Evolutionary conservation across 1,140 invertebrate species (phyloP).

Genomic region (Chrysopa pallens): DNA sequence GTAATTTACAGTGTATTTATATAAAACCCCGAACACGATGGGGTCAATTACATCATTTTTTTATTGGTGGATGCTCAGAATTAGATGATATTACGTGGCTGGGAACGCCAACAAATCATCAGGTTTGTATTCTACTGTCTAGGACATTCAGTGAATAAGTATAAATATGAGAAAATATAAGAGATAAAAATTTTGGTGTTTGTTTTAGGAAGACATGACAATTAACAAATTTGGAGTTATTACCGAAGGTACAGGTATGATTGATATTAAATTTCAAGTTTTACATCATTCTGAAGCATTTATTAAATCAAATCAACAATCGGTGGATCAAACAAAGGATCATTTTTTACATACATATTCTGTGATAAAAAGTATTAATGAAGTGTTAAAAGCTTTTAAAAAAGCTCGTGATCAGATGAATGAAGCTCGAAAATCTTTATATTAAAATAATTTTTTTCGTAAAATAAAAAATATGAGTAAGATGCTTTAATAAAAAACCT

Average conservation of each 20-base stretch:
- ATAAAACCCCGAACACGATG: constrained; percentile 16
- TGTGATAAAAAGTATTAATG: constrained; percentile 9
- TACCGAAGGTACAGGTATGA: constrained; percentile 4
- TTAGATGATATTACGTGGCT: constrained; percentile 1
- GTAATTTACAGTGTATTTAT: constrained; percentile 15
- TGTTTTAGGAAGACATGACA: constrained; percentile 5
- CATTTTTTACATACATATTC: constrained; percentile 4
- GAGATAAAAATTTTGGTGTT: too few relatives aligned
- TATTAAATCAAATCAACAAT: not conserved
- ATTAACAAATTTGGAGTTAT: constrained; percentile 6
- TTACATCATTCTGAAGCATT: constrained; percentile 7
- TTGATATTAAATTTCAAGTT: constrained; percentile 7
- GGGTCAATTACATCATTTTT: constrained; percentile 22
- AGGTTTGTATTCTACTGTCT: not conserved
- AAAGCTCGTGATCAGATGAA: constrained; percentile 7
- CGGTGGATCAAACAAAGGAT: not conserved
- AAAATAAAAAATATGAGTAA: too few relatives aligned
- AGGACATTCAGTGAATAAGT: too few relatives aligned
- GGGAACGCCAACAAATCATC: not conserved
- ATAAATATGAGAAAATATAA: too few relatives aligned
- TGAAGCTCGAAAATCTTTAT: not conserved
- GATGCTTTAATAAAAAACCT: too few relatives aligned
- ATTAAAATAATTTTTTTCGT: not conserved
- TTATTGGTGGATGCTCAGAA: constrained; percentile 20
- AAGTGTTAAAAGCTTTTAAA: constrained; percentile 7